Base-by-base conservation (phyloP, 2,797 vertebrate genomes). In the Neoniphon sammara region DNA sequence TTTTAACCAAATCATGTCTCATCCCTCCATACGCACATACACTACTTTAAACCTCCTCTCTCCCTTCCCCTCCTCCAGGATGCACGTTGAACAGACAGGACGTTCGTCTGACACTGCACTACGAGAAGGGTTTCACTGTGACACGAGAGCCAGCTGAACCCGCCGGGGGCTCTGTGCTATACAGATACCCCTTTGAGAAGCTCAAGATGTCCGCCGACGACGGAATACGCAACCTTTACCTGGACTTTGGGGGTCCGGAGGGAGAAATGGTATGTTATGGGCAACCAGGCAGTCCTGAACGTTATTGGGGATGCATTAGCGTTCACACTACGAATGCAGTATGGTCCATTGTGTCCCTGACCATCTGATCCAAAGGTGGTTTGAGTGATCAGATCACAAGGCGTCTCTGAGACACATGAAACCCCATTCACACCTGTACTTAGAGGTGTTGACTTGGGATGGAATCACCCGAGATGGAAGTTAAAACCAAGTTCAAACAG, bases 241-340 rank as follows among this genome's bases (percentile, higher is more conserved):
- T 99, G 78, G 97, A 99, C 89, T 99, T 99, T 14, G 97, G 97
- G 2, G 97, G 97, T 50, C 95, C 98, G 0, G 98, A 99, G 84
- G 97, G 98, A 76, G 97, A 99, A 84, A 94, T 99, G 97, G 98
- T 99, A 82, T 53, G 88, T 58, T 65, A 4, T 20, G 65, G 54
- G 47, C 25, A 27, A 27, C 25, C 25, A 27, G 25, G 25, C 25
- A 4, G 25, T 27, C 25, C 25, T 27, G 25, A 27, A 27, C 25
- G 25, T 27, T 27, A 27, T 27, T 4, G 25, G 25, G 25, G 25
- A 27, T 27, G 2, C 25, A 27, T 27, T 27, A 27, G n/a, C n/a
- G n/a, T n/a, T n/a, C n/a, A n/a, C n/a, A n/a, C n/a, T n/a, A n/a
- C n/a, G n/a, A n/a, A n/a, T 27, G 25, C 25, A 27, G 25, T 27